Evolutionary conservation across 2,888 invertebrate genomes (phyloP).

Genomic region (Buathra laborator): DNA sequence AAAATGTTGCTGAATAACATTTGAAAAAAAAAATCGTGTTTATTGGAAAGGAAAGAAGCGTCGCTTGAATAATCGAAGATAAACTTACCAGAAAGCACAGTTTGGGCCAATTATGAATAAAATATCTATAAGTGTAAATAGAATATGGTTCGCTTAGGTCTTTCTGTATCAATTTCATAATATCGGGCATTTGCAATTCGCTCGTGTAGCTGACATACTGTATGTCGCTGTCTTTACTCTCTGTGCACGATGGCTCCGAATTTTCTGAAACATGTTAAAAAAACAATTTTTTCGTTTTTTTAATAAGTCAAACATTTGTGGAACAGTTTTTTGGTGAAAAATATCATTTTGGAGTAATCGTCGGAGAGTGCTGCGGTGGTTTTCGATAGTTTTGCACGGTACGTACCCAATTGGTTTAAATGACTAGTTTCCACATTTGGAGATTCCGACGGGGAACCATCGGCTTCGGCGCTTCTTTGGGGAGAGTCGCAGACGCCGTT

Average conservation of each 20-base stretch:
- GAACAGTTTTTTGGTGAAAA: background rate
- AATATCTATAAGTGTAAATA: constrained; percentile 99
- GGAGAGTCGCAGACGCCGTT: constrained; percentile 81
- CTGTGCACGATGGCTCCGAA: constrained; percentile 75
- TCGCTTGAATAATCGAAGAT: background rate
- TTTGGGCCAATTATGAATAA: constrained; percentile 99
- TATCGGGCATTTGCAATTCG: constrained; percentile 99
- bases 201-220: constrained; percentile 94
- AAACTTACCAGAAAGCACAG: constrained; percentile 95
- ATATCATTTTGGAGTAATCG: background rate
- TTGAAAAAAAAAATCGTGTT: background rate
- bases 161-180: constrained; percentile 99
- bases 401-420: constrained; percentile 80
- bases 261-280: constrained; percentile 72
- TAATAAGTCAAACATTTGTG: background rate
- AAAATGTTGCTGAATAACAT: background rate
- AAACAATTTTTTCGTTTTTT: background rate
- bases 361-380: background rate
- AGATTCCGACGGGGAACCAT: constrained; percentile 71
- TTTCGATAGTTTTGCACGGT: background rate
- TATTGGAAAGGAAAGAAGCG: background rate
- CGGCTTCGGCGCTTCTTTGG: constrained; percentile 73
- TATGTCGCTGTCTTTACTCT: constrained; percentile 82
- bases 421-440: constrained; percentile 82
- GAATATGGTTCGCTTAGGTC: constrained; percentile 99